Evolutionary conservation across 2,888 invertebrate genomes (phyloP), one percentile per base, ranked within the genome.

Genomic region (Leucoptera coffeella): DNA sequence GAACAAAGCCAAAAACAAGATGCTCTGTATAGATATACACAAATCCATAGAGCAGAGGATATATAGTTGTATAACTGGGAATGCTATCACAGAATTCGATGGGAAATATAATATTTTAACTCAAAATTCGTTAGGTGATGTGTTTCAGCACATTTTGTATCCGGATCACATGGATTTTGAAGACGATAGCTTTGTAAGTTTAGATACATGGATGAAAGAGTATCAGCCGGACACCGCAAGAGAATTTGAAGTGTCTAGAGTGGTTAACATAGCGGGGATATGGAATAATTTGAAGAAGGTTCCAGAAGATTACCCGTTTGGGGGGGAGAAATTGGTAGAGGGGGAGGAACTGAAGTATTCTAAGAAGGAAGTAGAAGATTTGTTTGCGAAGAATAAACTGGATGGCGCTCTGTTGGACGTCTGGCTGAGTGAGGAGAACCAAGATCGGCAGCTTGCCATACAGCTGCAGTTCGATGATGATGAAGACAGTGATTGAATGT

Each of bases 41-140:
- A 49, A 55, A 25, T 49, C 56, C 2, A 42, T 64, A 6, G 50
- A 54, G 6, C 34, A 35, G n/a, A 46, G 71, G 29, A 27, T 71
- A 3, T 39, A 45, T 12, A 47, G 50, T 4, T 39, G 58, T 2
- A 48, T 58, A 13, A 51, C 53, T 2, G 72, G 73, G 2, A 32
- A 41, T 15, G 30, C 45, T 3, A 32, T 60, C 2, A n/a, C 47
- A 2, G 47, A 56, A 22, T 41, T 46, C 22, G 50, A 47, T 4
- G 51, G 59, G 4, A 54, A 47, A 10, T 57, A 47, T 30, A 38
- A 45, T 8, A 35, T 64, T 6, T 39, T 69, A 4, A 50, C 56
- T 35, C 53, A 56, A 15, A 72, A 69, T 34, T 50, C 65, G 1
- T 37, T 67, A 2, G 73, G 73, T 2, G 72, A 72, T 31, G 45